phyloP scores from a whole-genome alignment of 2,113 vertebrate species.

The Tylochromis polylepis region DNA sequence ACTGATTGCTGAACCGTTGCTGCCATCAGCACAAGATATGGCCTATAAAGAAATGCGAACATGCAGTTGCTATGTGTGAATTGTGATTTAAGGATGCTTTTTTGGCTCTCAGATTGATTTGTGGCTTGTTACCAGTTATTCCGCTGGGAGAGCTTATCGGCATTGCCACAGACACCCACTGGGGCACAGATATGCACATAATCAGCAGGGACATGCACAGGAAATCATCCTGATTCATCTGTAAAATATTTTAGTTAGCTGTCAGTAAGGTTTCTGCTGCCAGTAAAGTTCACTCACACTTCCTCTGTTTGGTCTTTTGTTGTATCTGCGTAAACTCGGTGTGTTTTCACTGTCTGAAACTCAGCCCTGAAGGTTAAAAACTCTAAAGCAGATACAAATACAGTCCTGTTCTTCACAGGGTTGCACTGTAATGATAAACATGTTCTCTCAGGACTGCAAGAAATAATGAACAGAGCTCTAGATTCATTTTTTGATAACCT shows the following conservation, averaged over 20 bases:
- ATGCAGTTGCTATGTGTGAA: neutral
- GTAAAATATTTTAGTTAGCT: slow-evolving; percentile 45
- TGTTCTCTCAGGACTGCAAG: neutral
- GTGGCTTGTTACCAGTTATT: slow-evolving; percentile 27
- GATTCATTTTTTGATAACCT: slow-evolving; percentile 8
- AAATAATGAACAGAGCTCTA: neutral
- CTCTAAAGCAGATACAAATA: slow-evolving; percentile 2
- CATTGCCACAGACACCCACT: neutral
- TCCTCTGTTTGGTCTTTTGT: slow-evolving; percentile 38
- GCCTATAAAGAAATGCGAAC: neutral
- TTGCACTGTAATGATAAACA: slow-evolving; percentile 10
- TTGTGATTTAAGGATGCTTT: neutral
- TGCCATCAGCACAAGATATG: neutral
- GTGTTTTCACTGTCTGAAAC: slow-evolving; percentile 43
- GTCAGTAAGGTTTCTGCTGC: neutral
- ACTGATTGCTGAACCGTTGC: neutral
- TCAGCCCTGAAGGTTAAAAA: slow-evolving; percentile 21
- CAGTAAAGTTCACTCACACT: slow-evolving; percentile 48
- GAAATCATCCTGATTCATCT: slow-evolving; percentile 49
- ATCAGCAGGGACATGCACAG: slow-evolving; percentile 12
- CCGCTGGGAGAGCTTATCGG: slow-evolving; percentile 9
- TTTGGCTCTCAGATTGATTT: slow-evolving; percentile 20
- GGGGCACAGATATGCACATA: neutral
- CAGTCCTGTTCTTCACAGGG: slow-evolving; percentile 2
- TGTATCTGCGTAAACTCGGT: slow-evolving; percentile 48